Evolutionary conservation across 1,140 invertebrate species (phyloP), one percentile per base, ranked within the genome.

Genomic region (Drosophila arizonae): DNA sequence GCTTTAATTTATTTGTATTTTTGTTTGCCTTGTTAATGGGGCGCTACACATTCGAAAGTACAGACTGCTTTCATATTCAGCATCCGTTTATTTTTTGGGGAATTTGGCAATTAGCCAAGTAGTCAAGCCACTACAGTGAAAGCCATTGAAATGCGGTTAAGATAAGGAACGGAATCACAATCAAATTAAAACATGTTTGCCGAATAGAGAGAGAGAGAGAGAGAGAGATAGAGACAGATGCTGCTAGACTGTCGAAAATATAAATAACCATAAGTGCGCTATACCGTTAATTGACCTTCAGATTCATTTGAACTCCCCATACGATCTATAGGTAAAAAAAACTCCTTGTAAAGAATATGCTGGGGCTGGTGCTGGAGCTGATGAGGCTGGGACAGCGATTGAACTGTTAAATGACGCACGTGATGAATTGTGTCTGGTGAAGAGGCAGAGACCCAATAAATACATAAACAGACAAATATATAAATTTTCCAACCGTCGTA

Each of bases 371-470:
- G 28, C 50, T 39, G 10, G 52, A 39, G 28, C 24, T 17, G 33
- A 39, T 6, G 33, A 8, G 10, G 36, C 10, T 39, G 36, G 28
- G 64, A 60, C 85, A 86, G 63, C 75, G 81, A 79, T 87, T 86
- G 84, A 86, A 86, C 82, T 82, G 79, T 86, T 86, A 82, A 82
- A 88, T 88, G 82, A 86, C 82, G 82, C 82, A 86, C 79, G 79
- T 86, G 84, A 87, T 87, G 76, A 76, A 87, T 81, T 76, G 78
- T 69, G 76, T 71, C 67, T 80, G 76, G 56, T 62, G 60, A 62
- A 39, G 72, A 39, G 72, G 52, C 58, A 71, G 55, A 76, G 55
- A 76, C 75, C 69, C 72, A 76, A 82, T 82, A 82, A 81, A 79
- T 67, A 84, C 15, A 43, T 15, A 54, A 46, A 48, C n/a, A 11